Conservation (phyloP, 2,113 vertebrate species). For the Stegastes partitus region DNA sequence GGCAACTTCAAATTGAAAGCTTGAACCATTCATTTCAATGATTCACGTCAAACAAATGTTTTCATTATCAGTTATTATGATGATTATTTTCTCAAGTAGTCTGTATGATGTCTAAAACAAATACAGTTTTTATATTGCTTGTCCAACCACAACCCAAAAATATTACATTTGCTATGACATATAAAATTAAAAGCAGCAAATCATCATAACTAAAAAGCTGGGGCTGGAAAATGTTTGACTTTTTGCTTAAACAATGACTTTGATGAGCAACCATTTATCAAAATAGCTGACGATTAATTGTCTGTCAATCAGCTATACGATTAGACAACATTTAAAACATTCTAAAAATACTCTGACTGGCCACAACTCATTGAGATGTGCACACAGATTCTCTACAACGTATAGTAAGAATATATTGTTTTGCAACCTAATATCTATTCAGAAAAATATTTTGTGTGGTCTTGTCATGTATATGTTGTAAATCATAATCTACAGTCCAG, state of each 20-base stretch:
- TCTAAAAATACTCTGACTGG: background rate
- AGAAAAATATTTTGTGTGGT: too few species aligned
- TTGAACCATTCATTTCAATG: background rate
- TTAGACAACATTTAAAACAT: background rate
- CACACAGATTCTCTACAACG: too few species aligned
- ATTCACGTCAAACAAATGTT: too few species aligned
- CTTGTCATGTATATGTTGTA: too few species aligned
- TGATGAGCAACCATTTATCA: background rate
- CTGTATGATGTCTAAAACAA: background rate
- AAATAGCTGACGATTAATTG: too few species aligned
- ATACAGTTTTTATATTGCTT: background rate
- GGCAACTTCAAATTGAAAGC: background rate
- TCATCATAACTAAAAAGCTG: background rate
- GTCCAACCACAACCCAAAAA: background rate
- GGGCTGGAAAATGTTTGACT: background rate
- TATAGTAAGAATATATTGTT: background rate
- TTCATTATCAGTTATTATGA: background rate
- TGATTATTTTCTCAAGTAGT: background rate
- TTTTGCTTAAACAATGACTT: background rate
- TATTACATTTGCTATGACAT: background rate
- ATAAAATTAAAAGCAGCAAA: background rate
- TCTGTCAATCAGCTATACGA: too few species aligned
- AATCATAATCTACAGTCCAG: too few species aligned
- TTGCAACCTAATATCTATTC: too few species aligned
- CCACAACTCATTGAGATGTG: too few species aligned